Percentiles rank a stretch among this genome's conserved stretches.
Evolutionary conservation across 92 coral and sea anemone genomes (phyloP).

Genomic region (Meandrina meandrites): DNA sequence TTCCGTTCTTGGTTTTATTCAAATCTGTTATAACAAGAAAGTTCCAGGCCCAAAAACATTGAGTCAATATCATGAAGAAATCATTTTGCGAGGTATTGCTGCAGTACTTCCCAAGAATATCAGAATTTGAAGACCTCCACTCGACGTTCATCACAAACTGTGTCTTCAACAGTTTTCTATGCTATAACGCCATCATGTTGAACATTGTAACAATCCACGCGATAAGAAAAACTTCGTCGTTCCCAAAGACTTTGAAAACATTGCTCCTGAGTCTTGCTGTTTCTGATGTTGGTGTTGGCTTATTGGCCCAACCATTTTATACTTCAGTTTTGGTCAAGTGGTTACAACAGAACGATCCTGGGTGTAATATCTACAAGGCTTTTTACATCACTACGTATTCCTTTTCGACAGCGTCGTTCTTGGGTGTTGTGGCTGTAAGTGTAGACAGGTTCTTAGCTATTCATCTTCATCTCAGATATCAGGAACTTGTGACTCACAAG

Average conservation of each 20-base stretch:
- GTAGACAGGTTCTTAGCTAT: constrained; percentile 25
- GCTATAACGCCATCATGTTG: neutral
- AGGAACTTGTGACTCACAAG: constrained; percentile 27
- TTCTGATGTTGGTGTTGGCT: constrained; percentile 10
- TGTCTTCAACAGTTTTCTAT: neutral
- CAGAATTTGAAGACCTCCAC: no score
- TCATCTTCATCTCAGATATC: constrained; percentile 35
- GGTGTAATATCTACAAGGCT: no score
- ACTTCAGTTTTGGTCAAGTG: no score
- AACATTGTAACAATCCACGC: constrained; percentile 19
- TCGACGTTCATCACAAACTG: neutral
- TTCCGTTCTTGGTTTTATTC: no score
- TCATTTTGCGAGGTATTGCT: no score
- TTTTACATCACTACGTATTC: no score
- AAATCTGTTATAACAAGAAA: no score
- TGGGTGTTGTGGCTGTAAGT: neutral
- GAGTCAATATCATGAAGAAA: no score
- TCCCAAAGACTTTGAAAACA: constrained; percentile 5
- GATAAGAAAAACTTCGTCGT: constrained; percentile 4
- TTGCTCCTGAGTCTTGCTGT: constrained; percentile 17
- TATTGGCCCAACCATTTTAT: neutral
- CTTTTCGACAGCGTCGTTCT: no score
- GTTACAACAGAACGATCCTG: no score
- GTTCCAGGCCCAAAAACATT: no score
- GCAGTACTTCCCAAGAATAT: no score